Evolutionary conservation across 2,888 invertebrate genomes (phyloP), one percentile per base, ranked within the genome.

Genomic region (Brachypterus glaber): DNA sequence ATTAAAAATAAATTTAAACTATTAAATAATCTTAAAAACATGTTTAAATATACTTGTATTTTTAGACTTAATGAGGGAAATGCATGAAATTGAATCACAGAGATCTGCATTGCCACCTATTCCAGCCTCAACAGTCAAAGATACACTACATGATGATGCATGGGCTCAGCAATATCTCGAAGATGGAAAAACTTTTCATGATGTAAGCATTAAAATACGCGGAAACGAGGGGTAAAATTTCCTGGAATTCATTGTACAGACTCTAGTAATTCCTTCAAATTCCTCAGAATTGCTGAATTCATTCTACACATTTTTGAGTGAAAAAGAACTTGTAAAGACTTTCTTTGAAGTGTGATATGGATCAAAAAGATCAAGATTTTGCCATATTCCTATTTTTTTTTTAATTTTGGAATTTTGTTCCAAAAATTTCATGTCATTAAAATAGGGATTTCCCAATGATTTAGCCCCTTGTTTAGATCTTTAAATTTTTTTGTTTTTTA

Each of bases 21-120:
- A 21, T 7, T 21, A 21, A 21, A 21, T 9, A 21, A 21, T 21
- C 9, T 21, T 21, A 9, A 7, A 7, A 7, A 9, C 21, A 7
- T 30, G 14, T 36, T 25, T 4, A 34, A 12, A 7, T 18, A 7
- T 16, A 8, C 14, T 33, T 24, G n/a, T 30, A 21, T 18, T 45
- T 53, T 12, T 34, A 65, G 66, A 63, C 55, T 54, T 66, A 36
- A 62, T 95, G 39, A 79, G 87, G 51, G 91, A 89, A 66, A 84
- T 95, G 76, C 78, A 87, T 43, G 81, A 85, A 57, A 77, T 85
- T 14, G 81, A 80, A 60, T 69, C 69, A 30, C 69, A 65, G 48
- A 59, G 66, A 44, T 63, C 66, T 43, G 57, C 60, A 25, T 51
- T 70, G 35, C 68, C 67, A 15, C 68, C 69, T 33, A 63, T 67